A percentile compares a stretch with the other conserved stretches of the same genome.
Conservation (phyloP, 2,888 invertebrate genomes). For the Drosophila quinaria region DNA sequence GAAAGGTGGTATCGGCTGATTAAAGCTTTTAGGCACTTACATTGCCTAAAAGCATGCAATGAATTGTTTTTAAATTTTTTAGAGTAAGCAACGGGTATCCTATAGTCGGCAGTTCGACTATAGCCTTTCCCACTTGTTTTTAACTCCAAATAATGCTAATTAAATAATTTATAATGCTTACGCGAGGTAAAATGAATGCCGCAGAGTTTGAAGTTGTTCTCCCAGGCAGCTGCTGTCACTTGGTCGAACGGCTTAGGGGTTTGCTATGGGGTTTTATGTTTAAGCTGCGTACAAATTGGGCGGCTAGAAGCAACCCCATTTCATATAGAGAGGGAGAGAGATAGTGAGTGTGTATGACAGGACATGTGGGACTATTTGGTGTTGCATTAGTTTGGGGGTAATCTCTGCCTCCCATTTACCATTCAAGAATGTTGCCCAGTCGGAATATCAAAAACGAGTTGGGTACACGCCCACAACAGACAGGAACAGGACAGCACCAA, state of each 20-base stretch:
- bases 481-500: neutral
- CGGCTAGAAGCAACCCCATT: conserved; percentile 32
- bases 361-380: conserved; percentile 45
- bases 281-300: conserved; percentile 60
- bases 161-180: conserved; percentile 17
- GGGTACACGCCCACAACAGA: conserved; percentile 34
- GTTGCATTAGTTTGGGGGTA: conserved; percentile 51
- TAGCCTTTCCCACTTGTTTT: no score
- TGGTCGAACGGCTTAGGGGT: conserved; percentile 28
- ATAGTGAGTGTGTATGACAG: neutral
- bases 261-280: conserved; percentile 40
- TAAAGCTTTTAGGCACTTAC: no score
- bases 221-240: conserved; percentile 41
- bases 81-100: no score
- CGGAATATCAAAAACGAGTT: conserved; percentile 17
- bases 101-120: no score
- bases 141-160: conserved; percentile 1
- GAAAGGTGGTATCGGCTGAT: no score
- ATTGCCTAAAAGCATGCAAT: no score
- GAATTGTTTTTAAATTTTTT: no score
- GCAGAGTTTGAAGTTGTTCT: neutral
- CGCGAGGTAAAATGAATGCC: no score
- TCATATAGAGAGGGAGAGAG: neutral
- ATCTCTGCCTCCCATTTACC: conserved; percentile 23
- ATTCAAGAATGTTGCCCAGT: conserved; percentile 28